Base-by-base conservation (phyloP, 2,797 vertebrate species). In the Chaetodon trifasciatus region DNA sequence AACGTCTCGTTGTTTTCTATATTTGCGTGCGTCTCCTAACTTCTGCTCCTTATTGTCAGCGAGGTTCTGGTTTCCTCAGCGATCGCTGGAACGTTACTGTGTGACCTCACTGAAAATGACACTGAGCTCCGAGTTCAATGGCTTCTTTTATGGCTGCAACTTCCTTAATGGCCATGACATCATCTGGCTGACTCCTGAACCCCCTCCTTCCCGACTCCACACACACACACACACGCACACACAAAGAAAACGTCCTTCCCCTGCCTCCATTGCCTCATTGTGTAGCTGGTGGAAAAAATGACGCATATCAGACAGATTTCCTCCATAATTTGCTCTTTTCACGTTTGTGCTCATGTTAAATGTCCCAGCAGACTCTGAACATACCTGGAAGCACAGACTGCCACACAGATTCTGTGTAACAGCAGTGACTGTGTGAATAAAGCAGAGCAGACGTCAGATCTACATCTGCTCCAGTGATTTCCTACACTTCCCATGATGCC, bases 151-250 rank as follows among this genome's bases (percentile, higher is more conserved):
- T 93, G 64, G 83, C 87, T 86, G 82, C 85, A 93, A 86, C 85
- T 91, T 91, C 87, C 91, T 88, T 92, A 81, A 94, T 89, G 89
- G 76, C 81, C 83, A 92, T 95, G 92, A 95, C 91, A 86, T 95
- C 94, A 95, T 94, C 90, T 92, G 88, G 91, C 93, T 82, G 62
- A 80, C 62, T 73, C 86, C 84, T 85, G 71, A 62, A 74, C 78
- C 60, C 85, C 64, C 74, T 37, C 58, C 62, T 61, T 50, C 69
- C 44, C 58, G 12, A 46, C 62, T 13, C 37, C 71, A 79, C 74
- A 70, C 60, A 71, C 69, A 63, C 64, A 71, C 82, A 70, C 74
- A 70, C 73, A 83, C 87, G 79, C 78, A 74, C 83, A 73, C 75
- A 88, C 78, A 88, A 73, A 85, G 79, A 85, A 80, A 32, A 86